Evolutionary conservation across 2,888 invertebrate genomes (phyloP), one percentile per base, ranked within the genome.

Genomic region (Napeogenes inachia): DNA sequence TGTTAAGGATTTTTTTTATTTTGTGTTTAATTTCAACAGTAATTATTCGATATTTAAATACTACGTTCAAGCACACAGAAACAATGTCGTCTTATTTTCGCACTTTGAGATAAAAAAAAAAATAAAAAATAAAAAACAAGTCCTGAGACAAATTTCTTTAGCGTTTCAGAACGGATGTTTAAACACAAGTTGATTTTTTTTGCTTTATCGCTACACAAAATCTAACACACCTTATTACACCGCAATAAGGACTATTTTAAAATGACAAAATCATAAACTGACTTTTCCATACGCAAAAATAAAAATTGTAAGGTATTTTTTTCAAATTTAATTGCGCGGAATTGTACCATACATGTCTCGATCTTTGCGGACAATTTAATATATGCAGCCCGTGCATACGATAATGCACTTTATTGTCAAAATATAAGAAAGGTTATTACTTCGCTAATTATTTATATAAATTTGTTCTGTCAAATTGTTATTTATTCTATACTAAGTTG

Each of bases 81-180:
- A 85, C 84, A 84, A 85, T 85, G 86, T 87, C 80, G 84, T 85
- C 87, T 87, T 82, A 77, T 82, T 78, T 77, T 75, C 82, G 70
- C 83, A 80, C 78, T 81, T 80, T 67, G 70, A 64, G 76, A 76
- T 78, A 78, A 76, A 76, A 54, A 66, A 59, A 60, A 67, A 70
- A 75, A 79, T 75, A 65, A 60, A 68, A 72, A 75, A 67, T 68
- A 67, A 73, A 75, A 81, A 82, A 79, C 66, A 66, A 61, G 79
- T 72, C 73, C 70, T 59, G 74, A 79, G 87, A 88, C 88, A 88
- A 88, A 88, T 88, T 89, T 88, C 85, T 87, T 87, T 82, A 79
- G 84, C 80, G 81, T 82, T 83, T 81, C 84, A 78, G 80, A 77
- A 75, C 78, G 67, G 71, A 72, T 73, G 73, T 68, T 69, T 70